Evolutionary conservation across 2,113 vertebrate species (phyloP).

Genomic region (Eleginops maclovinus): DNA sequence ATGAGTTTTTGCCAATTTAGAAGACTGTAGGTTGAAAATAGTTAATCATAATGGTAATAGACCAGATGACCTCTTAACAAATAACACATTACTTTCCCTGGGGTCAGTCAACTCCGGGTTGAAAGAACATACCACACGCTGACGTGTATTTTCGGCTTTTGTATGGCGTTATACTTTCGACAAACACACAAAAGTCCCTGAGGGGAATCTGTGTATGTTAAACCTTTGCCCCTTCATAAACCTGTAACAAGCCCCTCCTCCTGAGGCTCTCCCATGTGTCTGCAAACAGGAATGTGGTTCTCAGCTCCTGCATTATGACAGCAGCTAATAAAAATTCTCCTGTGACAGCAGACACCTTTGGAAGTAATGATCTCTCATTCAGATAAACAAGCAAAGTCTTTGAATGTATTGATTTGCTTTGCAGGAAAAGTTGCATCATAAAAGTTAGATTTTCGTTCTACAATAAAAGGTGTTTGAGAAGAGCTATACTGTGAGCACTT

Average conservation of each 20-base stretch:
- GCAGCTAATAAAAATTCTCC: slow-evolving; percentile 24
- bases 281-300: slow-evolving; percentile 37
- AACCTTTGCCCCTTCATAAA: slow-evolving; percentile 71
- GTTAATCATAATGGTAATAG: slow-evolving; percentile 1
- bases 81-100: slow-evolving; percentile 21
- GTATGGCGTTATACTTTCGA: neutral
- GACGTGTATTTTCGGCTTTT: slow-evolving; percentile 3
- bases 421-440: neutral
- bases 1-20: neutral
- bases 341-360: slow-evolving; percentile 20
- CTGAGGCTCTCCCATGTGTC: slow-evolving; percentile 11
- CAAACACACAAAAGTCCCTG: slow-evolving; percentile 27
- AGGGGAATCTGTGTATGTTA: slow-evolving; percentile 34
- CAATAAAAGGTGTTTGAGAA: neutral
- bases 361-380: slow-evolving; percentile 28
- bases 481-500: neutral
- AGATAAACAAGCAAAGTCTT: neutral
- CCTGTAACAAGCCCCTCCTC: slow-evolving; percentile 16
- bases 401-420: neutral
- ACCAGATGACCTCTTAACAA: slow-evolving; percentile 14
- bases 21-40: neutral
- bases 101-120: slow-evolving; percentile 60
- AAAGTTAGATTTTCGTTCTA: neutral
- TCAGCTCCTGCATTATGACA: slow-evolving; percentile 16
- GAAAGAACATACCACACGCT: slow-evolving; percentile 33